Evolutionary conservation across 2,888 invertebrate genomes (phyloP).

Genomic region (Sceliomorpha sp.): DNA sequence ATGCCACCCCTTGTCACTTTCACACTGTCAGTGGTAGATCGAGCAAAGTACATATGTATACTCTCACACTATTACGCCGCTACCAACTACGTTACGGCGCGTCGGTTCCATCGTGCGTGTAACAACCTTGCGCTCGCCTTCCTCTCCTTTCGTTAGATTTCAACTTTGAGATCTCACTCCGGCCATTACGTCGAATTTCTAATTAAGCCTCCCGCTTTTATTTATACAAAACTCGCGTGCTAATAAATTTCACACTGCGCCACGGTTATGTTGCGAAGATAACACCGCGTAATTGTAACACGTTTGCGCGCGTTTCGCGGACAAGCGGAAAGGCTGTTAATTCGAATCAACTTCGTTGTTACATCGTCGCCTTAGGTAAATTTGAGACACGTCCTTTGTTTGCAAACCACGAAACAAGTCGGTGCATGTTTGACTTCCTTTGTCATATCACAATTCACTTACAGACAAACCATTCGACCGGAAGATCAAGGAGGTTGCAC

Average conservation of each 20-base stretch:
- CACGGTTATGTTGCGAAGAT: too few relatives aligned
- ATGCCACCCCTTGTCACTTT: slow-evolving; percentile 52
- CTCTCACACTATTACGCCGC: slow-evolving; percentile 17
- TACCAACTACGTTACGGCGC: slow-evolving; percentile 40
- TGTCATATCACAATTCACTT: slow-evolving; percentile 41
- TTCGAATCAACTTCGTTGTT: too few relatives aligned
- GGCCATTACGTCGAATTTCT: slow-evolving; percentile 43
- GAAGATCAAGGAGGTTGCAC: slow-evolving; percentile 61
- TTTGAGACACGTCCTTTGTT: slow-evolving; percentile 22
- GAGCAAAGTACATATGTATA: slow-evolving; percentile 25
- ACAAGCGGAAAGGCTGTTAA: too few relatives aligned
- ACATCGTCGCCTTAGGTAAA: neutral
- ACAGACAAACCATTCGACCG: slow-evolving; percentile 56
- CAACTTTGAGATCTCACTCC: slow-evolving; percentile 50
- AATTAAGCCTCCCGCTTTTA: slow-evolving; percentile 44
- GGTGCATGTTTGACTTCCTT: slow-evolving; percentile 36
- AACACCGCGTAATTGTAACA: too few relatives aligned
- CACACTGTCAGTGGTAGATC: slow-evolving; percentile 42
- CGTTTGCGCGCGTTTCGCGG: neutral
- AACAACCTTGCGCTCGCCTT: slow-evolving; percentile 52
- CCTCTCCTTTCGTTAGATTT: slow-evolving; percentile 43
- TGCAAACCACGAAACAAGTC: slow-evolving; percentile 9
- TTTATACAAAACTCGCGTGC: slow-evolving; percentile 35
- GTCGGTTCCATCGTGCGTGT: slow-evolving; percentile 50
- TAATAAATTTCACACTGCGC: too few relatives aligned